Evolutionary conservation across 53 echinoderm and acorn worm species (phyloP), one percentile per base, ranked within the genome.

Genomic region (Antedon mediterranea): DNA sequence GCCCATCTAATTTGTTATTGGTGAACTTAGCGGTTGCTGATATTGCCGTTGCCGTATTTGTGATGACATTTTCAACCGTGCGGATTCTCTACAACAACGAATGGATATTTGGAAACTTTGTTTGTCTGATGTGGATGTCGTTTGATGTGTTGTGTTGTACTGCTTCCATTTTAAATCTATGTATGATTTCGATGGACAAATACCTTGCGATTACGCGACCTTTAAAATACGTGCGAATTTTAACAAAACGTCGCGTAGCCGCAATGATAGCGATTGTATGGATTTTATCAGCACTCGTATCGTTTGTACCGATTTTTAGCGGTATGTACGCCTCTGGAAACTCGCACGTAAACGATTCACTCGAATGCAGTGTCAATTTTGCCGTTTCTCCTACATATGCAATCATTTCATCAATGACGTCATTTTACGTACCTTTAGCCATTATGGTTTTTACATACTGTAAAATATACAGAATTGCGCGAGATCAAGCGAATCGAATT

Each of bases 81-180:
- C 71, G 82, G 18, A 34, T 83, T 32, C 77, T 87, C 3, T 43
- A 78, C 57, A 81, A 79, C 37, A 84, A 84, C 14, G 30, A 84
- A 0, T 84, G 83, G 88, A 32, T 77, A 14, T 77, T 84, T 9
- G 84, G 84, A 28, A 33, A 71, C 33, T 77, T 77, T 28, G 80
- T 87, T 76, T 87, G 88, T 34, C 83, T 84, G 43, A 76, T 87
- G 31, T 84, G 88, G 88, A 87, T 87, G 88, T 87, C 88, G 30
- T 77, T 83, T 76, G 88, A 87, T 28, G 88, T 87, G 6, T 74
- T 87, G 30, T 87, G 88, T 37, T 87, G 88, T 28, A 87, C 88
- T 18, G 88, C 88, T 3, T 84, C 88, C 6, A 87, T 87, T 26
- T 71, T 87, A 41, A 87, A 76, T 44, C 73, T 87, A 23, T 87